phyloP scores from a whole-genome alignment of 92 coral and sea anemone genomes.

The Palythoa heliodiscus region DNA sequence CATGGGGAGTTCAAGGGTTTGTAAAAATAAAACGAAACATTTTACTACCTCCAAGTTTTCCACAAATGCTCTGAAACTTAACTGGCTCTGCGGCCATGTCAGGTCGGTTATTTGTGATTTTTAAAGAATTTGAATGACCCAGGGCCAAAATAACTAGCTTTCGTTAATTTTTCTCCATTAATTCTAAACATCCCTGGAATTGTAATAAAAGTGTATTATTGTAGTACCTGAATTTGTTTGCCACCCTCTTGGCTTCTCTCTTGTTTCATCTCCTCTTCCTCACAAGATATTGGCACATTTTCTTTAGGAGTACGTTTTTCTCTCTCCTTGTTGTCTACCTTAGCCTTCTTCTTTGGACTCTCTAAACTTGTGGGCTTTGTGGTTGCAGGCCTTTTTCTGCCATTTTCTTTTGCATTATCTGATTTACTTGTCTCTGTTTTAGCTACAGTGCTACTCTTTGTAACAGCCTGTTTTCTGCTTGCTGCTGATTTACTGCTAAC shows the following conservation, averaged over 20 bases:
- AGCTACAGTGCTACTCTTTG: conserved; percentile 14
- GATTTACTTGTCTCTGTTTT: conserved; percentile 16
- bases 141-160: no score
- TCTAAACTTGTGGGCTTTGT: conserved; percentile 38
- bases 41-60: no score
- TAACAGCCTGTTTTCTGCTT: conserved; percentile 2
- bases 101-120: no score
- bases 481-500: conserved; percentile 19
- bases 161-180: no score
- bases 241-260: neutral
- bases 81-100: no score
- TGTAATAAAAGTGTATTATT: no score
- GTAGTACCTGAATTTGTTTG: neutral
- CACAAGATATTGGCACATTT: neutral
- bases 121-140: no score
- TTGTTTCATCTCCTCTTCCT: conserved; percentile 4
- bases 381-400: conserved; percentile 51
- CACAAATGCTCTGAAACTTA: no score
- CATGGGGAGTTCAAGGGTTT: no score
- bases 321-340: conserved; percentile 8
- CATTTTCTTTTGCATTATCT: conserved; percentile 12
- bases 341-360: conserved; percentile 31
- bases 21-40: no score
- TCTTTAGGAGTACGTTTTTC: neutral
- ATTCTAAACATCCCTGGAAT: no score